phyloP scores from a whole-genome alignment of 2,113 vertebrate species.

The Azemiops feae region DNA sequence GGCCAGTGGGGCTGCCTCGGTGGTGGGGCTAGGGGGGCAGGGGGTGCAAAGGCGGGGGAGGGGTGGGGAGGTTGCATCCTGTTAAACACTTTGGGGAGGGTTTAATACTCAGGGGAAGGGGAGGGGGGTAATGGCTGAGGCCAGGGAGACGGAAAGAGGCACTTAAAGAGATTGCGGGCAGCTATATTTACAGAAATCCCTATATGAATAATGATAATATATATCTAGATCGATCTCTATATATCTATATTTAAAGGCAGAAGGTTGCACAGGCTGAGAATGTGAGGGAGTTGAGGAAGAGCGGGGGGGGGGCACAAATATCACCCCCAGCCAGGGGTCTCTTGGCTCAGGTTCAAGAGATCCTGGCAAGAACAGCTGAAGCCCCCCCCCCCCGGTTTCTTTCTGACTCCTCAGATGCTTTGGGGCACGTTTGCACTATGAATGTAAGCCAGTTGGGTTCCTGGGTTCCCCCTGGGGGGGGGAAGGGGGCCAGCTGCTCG shows the following conservation, averaged over 20 bases:
- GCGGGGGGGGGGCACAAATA: not conserved
- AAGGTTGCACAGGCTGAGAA: constrained; percentile 29
- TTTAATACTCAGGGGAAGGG: not conserved
- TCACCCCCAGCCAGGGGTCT: not conserved
- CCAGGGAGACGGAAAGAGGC: not conserved
- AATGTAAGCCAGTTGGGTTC: not conserved
- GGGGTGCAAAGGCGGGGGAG: not conserved
- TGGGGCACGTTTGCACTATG: not conserved
- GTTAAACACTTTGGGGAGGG: not conserved
- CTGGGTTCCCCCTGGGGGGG: not conserved
- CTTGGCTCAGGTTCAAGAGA: not conserved
- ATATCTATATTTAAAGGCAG: constrained; percentile 22
- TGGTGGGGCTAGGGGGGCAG: not conserved
- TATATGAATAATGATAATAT: constrained; percentile 58
- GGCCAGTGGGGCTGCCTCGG: not conserved
- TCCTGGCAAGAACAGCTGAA: not conserved
- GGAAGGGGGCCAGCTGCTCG: not conserved
- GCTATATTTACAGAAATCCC: constrained; percentile 65
- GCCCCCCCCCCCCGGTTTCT: not conserved
- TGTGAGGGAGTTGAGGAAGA: not conserved
- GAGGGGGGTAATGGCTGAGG: not conserved
- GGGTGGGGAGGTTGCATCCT: not conserved
- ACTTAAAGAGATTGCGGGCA: not conserved
- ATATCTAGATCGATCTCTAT: constrained; percentile 56
- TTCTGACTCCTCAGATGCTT: not conserved